phyloP scores from a whole-genome alignment of 1,140 invertebrate species.

The Ditylenchus dipsaci region DNA sequence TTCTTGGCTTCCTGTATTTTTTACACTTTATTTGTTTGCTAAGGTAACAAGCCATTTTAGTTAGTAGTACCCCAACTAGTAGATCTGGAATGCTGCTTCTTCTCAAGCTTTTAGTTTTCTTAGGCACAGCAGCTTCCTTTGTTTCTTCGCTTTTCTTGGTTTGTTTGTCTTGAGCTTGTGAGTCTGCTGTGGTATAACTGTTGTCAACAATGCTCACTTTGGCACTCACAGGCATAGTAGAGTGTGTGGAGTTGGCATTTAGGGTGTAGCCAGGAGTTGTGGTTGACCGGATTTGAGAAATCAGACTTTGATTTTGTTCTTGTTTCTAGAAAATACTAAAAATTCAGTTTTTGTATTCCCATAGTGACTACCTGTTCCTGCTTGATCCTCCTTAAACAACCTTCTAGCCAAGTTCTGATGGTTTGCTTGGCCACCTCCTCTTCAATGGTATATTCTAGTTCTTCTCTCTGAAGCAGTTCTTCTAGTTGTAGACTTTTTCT shows the following conservation, averaged over 20 bases:
- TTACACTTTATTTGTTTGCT: background rate
- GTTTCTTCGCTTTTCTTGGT: background rate
- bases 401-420: constrained; percentile 53
- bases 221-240: background rate
- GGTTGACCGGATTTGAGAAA: constrained; percentile 19
- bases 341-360: background rate
- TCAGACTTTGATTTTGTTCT: constrained; percentile 13
- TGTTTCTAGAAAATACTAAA: constrained; percentile 21
- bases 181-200: background rate
- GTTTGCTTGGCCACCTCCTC: constrained; percentile 97
- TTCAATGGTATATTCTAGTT: constrained; percentile 97
- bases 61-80: constrained; percentile 26
- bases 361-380: constrained; percentile 37
- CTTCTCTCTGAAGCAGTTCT: constrained; percentile 90
- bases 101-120: constrained; percentile 21
- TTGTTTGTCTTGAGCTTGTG: background rate
- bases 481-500: constrained; percentile 94
- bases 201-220: background rate
- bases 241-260: background rate
- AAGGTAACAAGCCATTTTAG: constrained; percentile 2
- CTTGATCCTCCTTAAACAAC: constrained; percentile 41
- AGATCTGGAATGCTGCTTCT: constrained; percentile 49
- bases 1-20: constrained; percentile 47
- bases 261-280: background rate
- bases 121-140: background rate